Evolutionary conservation across 1,140 invertebrate species (phyloP).

Genomic region (Anastrepha ludens): DNA sequence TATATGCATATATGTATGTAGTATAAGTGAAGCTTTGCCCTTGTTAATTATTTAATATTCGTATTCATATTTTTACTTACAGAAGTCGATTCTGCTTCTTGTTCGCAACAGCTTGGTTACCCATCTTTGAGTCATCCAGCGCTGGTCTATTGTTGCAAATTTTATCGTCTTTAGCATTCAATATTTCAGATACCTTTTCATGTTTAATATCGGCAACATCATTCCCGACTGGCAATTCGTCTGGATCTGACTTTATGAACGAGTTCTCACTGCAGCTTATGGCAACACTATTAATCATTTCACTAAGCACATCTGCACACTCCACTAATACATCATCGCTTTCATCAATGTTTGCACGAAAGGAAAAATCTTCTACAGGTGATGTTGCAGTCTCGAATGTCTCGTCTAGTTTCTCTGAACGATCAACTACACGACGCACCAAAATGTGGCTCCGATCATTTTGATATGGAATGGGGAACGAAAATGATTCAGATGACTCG

Average conservation of each 20-base stretch:
- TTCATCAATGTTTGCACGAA: slow-evolving; percentile 55
- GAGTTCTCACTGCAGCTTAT: slow-evolving; percentile 72
- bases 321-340: slow-evolving; percentile 56
- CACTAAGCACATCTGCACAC: slow-evolving; percentile 68
- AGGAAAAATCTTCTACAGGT: slow-evolving; percentile 57
- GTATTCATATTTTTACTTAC: slow-evolving; percentile 48
- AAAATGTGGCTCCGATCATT: slow-evolving; percentile 71
- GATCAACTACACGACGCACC: slow-evolving; percentile 69
- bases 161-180: slow-evolving; percentile 11
- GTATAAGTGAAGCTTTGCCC: too few relatives aligned
- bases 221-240: slow-evolving; percentile 43
- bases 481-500: slow-evolving; percentile 62
- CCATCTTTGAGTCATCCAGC: neutral
- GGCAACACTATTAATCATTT: slow-evolving; percentile 73
- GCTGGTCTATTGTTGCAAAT: neutral
- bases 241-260: slow-evolving; percentile 66
- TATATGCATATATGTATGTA: too few relatives aligned
- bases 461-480: slow-evolving; percentile 70
- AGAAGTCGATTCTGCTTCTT: slow-evolving; percentile 64
- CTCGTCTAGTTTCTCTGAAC: slow-evolving; percentile 66
- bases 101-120: slow-evolving; percentile 52
- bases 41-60: too few relatives aligned
- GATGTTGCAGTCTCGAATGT: slow-evolving; percentile 60
- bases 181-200: neutral
- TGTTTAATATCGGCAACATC: neutral